Base-by-base conservation (phyloP, 2,113 vertebrate species). In the Sceloporus tristichus region DNA sequence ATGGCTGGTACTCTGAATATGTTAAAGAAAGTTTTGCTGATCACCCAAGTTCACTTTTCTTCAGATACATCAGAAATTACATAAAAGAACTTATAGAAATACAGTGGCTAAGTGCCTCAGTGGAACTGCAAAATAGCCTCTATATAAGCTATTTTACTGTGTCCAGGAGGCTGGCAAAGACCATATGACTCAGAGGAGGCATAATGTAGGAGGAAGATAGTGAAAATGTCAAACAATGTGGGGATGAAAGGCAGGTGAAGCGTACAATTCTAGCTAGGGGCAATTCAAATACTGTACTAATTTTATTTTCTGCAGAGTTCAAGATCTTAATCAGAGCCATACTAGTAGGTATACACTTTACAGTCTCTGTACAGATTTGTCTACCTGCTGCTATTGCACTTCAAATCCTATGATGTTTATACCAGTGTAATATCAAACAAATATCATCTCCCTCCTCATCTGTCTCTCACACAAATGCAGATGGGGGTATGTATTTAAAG, bases 231-330 rank as follows among this genome's bases (percentile, higher is more conserved):
- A 87, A 85, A 25, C n/a, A 75, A 73, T 76, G 18, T 74, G 68
- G 71, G 27, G 40, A 93, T 85, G 83, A 95, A 92, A 86, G 77
- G 10, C 25, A 91, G 56, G 38, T 86, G 56, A 93, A 92, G 87
- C 0, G 0, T 84, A 84, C 79, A n/a, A 34, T 29, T 87, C 11
- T 90, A 23, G 79, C 65, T 85, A 48, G 4, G 2, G 23, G 70
- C 91, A 29, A 80, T 78, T 87, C 27, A 87, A 90, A 89, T 65
- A 29, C 90, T 90, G 3, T 79, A 40, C 0, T 92, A 79, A 88
- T 88, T 92, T 91, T 89, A 54, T 88, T 90, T 87, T 93, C 87
- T 81, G 18, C 89, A 65, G n/a, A 86, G 89, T 59, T 90, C 85
- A 82, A 90, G 29, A 88, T 82, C 23, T 71, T 87, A 91, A 84